Evolutionary conservation across 2,888 invertebrate species (phyloP), one percentile per base, ranked within the genome.

Genomic region (Blastobasis lacticolella): DNA sequence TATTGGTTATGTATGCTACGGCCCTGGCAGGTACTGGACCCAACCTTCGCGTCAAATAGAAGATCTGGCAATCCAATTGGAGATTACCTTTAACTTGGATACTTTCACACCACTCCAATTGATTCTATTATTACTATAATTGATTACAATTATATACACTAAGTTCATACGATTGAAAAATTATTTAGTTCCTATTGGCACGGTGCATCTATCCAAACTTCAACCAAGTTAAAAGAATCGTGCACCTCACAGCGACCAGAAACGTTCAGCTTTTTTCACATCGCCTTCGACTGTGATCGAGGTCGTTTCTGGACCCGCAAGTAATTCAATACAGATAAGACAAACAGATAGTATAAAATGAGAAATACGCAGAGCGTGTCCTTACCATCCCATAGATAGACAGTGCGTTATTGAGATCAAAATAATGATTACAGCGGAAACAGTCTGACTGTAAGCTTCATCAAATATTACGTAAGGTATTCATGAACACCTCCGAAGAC

Each of bases 341-440:
- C 58, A 66, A 59, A 68, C 55, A 66, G 61, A 61, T 57, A 57
- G 53, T 48, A 55, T 64, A 67, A 52, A 55, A 60, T 37, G 59
- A 68, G 45, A 69, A 66, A 73, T 74, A 78, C 75, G 70, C 67
- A 77, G 77, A 71, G 81, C 72, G 81, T 79, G 82, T 78, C 76
- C 81, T 83, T 83, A 85, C 83, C 82, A 79, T 81, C 80, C 75
- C 71, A 76, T 9, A 66, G 23, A 23, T 23, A 73, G 75, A 76
- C 68, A 76, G 83, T 83, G 84, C 81, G 72, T 75, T 75, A 75
- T 23, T 75, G 74, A 62, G 66, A 75, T 71, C 78, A 79, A 82
- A 79, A 70, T 77, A 67, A 78, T 77, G 71, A 79, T 67, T 77
- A 80, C 69, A 76, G 75, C 77, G 65, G 68, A 76, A 73, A 78